These are phyloP conservation scores for Thripadectes ignobilis DNA, from an alignment of 2,797 vertebrate genomes.

Conservation along the genomic window DNA sequence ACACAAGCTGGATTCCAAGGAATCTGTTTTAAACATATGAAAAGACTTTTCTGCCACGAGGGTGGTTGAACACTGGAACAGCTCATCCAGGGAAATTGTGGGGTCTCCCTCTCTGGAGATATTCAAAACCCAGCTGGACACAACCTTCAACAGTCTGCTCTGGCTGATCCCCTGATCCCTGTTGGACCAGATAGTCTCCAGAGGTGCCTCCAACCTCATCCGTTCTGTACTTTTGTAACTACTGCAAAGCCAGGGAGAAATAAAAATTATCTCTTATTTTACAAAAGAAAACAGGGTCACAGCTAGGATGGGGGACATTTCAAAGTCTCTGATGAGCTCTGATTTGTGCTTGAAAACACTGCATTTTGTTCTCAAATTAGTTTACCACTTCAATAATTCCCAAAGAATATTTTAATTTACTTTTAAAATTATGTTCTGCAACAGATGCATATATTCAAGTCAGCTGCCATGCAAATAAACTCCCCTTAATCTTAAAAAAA, in stretches of 20 bases:
- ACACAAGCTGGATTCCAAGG: neutral
- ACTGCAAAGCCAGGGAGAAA: neutral
- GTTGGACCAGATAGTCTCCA: neutral
- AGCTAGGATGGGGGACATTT: neutral
- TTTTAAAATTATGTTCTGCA: neutral
- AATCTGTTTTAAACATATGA: accelerated
- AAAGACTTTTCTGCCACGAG: neutral
- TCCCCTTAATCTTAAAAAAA: neutral
- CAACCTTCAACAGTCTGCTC: neutral
- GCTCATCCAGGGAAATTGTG: neutral
- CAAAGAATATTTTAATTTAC: neutral
- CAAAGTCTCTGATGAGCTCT: neutral
- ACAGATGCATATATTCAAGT: neutral
- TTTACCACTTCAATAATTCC: neutral
- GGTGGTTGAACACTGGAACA: neutral
- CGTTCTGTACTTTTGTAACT: neutral
- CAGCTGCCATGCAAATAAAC: neutral
- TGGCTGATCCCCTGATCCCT: neutral
- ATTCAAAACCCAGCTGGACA: neutral
- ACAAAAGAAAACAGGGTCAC: neutral
- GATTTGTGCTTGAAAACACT: neutral
- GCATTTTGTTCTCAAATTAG: neutral
- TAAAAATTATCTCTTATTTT: neutral
- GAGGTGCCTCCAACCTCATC: neutral
- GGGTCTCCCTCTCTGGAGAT: neutral